phyloP scores from a whole-genome alignment of 2,113 vertebrate species.

The Manacus vitellinus region DNA sequence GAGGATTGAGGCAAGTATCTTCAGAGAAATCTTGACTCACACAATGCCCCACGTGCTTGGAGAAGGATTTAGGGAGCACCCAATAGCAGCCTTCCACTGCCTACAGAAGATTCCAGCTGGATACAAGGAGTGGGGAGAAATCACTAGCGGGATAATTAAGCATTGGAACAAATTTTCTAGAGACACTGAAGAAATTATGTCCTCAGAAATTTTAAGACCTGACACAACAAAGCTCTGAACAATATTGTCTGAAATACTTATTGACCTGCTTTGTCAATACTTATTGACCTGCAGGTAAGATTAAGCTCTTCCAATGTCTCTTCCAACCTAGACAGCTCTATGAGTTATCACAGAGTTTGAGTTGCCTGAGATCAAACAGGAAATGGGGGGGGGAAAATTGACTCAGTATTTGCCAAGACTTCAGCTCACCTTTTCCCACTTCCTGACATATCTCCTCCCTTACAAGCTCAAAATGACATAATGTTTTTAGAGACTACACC shows the following conservation, averaged over 20 bases:
- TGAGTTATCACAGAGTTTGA: neutral
- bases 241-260: neutral
- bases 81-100: neutral
- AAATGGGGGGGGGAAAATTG: neutral
- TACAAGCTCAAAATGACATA: neutral
- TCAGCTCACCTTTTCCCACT: neutral
- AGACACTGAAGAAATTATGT: neutral
- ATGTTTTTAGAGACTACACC: neutral
- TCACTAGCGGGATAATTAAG: neutral
- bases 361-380: neutral
- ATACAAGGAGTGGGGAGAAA: neutral
- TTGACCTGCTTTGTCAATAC: neutral
- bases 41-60: fast-evolving
- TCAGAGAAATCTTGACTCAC: neutral
- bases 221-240: neutral
- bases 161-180: neutral
- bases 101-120: neutral
- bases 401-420: neutral
- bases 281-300: neutral
- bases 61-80: neutral
- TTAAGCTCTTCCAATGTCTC: neutral
- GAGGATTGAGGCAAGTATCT: neutral
- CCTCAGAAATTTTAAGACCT: neutral
- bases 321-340: neutral
- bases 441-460: neutral